Conservation (phyloP, 23 tunicate genomes). For the Clavelina lepadiformis region DNA sequence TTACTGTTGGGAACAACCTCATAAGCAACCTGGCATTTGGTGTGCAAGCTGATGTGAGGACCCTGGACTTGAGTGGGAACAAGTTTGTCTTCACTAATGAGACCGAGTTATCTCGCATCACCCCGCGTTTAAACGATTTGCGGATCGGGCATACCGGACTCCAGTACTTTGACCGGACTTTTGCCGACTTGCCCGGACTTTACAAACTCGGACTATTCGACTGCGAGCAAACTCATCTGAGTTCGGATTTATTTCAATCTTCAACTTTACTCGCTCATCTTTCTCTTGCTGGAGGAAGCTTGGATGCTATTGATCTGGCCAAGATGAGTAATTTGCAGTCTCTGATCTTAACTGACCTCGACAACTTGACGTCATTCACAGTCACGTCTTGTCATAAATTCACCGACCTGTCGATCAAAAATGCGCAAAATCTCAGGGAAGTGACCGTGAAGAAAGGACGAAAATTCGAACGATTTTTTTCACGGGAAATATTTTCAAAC, state of each 20-base stretch:
- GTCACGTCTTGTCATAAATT: neutral
- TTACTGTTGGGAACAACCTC: conserved; percentile 8
- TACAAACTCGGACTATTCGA: neutral
- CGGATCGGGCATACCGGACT: conserved; percentile 9
- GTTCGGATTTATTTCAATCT: neutral
- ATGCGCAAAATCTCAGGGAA: neutral
- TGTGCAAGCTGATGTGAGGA: neutral
- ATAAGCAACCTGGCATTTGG: neutral
- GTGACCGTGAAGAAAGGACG: neutral
- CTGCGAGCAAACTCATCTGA: neutral
- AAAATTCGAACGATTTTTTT: neutral
- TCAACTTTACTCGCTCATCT: neutral
- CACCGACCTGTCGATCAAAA: neutral
- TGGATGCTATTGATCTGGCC: neutral
- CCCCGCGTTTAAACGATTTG: neutral
- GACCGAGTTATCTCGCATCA: neutral
- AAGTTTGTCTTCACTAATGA: neutral
- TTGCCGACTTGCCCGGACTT: neutral
- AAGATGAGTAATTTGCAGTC: neutral
- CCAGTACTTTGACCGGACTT: neutral
- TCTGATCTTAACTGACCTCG: neutral
- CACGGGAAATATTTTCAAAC: neutral
- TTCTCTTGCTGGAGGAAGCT: neutral
- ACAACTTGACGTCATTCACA: neutral
- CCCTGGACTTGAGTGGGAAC: conserved; percentile 10